Conservation (phyloP, 2,888 invertebrate genomes). For the Hylaea fasciaria region DNA sequence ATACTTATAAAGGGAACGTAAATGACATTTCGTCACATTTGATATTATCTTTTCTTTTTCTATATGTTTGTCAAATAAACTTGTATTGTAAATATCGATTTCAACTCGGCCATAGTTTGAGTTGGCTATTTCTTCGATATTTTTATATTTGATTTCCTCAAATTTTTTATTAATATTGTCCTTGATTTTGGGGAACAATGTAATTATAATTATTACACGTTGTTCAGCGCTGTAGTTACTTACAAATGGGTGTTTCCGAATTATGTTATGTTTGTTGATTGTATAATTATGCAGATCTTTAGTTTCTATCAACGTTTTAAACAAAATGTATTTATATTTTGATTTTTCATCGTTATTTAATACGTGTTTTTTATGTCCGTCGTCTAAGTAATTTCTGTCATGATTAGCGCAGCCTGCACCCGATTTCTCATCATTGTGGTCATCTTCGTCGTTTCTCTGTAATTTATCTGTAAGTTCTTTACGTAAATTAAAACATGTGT, state of each 20-base stretch:
- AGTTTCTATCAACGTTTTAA: constrained; percentile 59
- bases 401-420: constrained; percentile 42
- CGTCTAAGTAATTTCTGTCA: constrained; percentile 25
- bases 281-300: constrained; percentile 60
- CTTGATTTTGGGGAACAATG: constrained; percentile 48
- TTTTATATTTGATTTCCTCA: constrained; percentile 39
- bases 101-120: constrained; percentile 55
- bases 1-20: constrained; percentile 65
- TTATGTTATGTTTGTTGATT: constrained; percentile 60
- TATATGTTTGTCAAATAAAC: constrained; percentile 41
- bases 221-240: constrained; percentile 42
- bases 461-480: constrained; percentile 52
- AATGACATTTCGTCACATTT: constrained; percentile 53
- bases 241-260: constrained; percentile 43
- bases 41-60: constrained; percentile 5
- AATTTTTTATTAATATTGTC: constrained; percentile 22
- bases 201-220: constrained; percentile 66
- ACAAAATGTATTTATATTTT: constrained; percentile 53
- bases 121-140: constrained; percentile 52
- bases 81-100: constrained; percentile 67
- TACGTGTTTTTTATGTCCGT: neutral
- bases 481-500: constrained; percentile 63
- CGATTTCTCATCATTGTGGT: constrained; percentile 36
- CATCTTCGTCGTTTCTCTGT: constrained; percentile 36
- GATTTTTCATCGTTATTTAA: constrained; percentile 8